These are phyloP conservation scores for Polyommatus icarus DNA, from an alignment of 2,888 invertebrate species.

Conservation along the genomic window DNA sequence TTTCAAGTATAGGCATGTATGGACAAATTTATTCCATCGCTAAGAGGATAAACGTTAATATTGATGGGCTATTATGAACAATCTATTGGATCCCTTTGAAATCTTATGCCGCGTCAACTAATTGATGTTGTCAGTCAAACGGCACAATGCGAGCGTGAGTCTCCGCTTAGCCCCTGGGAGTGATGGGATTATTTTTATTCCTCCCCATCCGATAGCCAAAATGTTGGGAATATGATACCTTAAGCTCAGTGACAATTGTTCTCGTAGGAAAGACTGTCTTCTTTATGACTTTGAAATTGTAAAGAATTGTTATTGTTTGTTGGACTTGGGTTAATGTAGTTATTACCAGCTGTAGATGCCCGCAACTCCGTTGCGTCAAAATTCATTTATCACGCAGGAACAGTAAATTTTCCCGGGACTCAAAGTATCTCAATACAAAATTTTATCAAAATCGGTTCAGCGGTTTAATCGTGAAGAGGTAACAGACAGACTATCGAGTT, in stretches of 20 bases:
- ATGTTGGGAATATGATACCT: constrained; percentile 14
- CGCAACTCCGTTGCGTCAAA: too few relatives aligned
- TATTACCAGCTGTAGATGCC: too few relatives aligned
- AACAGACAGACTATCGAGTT: too few relatives aligned
- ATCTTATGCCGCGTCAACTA: constrained; percentile 73
- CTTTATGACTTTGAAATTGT: not conserved
- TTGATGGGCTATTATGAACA: constrained; percentile 67
- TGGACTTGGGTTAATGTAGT: too few relatives aligned
- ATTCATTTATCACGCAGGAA: too few relatives aligned
- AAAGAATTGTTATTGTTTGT: not conserved
- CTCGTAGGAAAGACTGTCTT: not conserved
- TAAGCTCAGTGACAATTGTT: not conserved
- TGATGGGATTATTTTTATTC: constrained; percentile 45
- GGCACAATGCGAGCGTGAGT: constrained; percentile 45
- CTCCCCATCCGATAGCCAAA: constrained; percentile 6
- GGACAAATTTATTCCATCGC: constrained; percentile 23
- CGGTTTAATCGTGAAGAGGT: too few relatives aligned
- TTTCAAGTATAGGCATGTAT: not conserved
- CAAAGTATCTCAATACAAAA: too few relatives aligned
- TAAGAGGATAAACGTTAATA: constrained; percentile 50
- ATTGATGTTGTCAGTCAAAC: constrained; percentile 79
- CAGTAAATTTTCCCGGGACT: too few relatives aligned
- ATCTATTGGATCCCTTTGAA: constrained; percentile 69
- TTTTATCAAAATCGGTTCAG: too few relatives aligned
- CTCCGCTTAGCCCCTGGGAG: constrained; percentile 61